phyloP scores from a whole-genome alignment of 2,888 invertebrate species.

The Maniola hyperantus region DNA sequence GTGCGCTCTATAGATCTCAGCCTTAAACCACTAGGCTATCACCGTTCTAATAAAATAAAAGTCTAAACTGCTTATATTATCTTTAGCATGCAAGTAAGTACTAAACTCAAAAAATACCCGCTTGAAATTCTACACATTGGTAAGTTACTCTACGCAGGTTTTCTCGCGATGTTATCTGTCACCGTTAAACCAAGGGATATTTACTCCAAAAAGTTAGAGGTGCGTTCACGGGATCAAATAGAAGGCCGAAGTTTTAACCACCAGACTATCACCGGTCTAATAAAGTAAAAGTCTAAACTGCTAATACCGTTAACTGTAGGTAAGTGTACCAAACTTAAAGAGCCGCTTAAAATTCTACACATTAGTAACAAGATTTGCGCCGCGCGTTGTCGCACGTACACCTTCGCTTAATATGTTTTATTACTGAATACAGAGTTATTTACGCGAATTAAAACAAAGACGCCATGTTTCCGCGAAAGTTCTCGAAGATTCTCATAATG shows the following conservation, averaged over 20 bases:
- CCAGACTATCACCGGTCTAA: neutral
- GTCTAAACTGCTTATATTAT: too few relatives aligned
- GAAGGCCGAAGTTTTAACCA: neutral
- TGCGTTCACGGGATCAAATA: too few relatives aligned
- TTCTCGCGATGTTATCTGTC: too few relatives aligned
- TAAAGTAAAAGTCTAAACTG: neutral
- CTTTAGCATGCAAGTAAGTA: too few relatives aligned
- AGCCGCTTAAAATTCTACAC: slow-evolving; percentile 27
- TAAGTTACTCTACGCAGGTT: too few relatives aligned
- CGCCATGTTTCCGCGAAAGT: slow-evolving; percentile 60
- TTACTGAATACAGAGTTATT: slow-evolving; percentile 49
- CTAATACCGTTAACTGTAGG: neutral
- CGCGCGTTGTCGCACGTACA: slow-evolving; percentile 48
- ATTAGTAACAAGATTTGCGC: slow-evolving; percentile 33
- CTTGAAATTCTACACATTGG: too few relatives aligned
- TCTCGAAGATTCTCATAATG: slow-evolving; percentile 61
- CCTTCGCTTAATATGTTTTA: slow-evolving; percentile 56
- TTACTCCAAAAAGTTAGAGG: too few relatives aligned
- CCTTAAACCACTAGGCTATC: too few relatives aligned
- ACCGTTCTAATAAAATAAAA: too few relatives aligned
- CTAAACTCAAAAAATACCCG: too few relatives aligned
- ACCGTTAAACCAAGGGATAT: too few relatives aligned
- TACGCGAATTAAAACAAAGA: slow-evolving; percentile 59
- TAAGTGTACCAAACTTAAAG: slow-evolving; percentile 2
- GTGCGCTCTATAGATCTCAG: too few relatives aligned